These are phyloP conservation scores for Enteromius treurensis DNA, from an alignment of 2,797 vertebrate species.

Conservation along the genomic window DNA sequence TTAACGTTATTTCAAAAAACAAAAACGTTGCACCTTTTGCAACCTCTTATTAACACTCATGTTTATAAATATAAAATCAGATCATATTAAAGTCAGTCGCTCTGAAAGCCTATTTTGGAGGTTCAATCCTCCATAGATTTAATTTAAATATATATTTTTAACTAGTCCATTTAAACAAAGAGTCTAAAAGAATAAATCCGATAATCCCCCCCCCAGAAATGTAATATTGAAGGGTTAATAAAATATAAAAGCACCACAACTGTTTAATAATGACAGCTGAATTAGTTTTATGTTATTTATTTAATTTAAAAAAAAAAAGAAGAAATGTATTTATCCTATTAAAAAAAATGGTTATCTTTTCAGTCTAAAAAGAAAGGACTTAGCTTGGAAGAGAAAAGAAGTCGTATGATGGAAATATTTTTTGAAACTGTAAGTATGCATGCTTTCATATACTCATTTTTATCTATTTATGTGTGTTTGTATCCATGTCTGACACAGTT, in stretches of 20 bases:
- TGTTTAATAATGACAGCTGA: background rate
- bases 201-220: background rate
- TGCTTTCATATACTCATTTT: constrained; percentile 11
- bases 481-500: background rate
- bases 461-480: background rate
- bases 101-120: background rate
- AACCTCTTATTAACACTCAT: background rate
- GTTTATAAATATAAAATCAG: background rate
- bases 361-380: constrained; percentile 97
- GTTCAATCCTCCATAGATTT: background rate
- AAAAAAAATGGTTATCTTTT: background rate
- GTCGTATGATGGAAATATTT: constrained; percentile 98
- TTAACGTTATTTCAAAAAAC: no score
- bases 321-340: background rate
- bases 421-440: constrained; percentile 89
- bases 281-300: background rate
- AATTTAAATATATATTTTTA: background rate
- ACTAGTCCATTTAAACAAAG: background rate
- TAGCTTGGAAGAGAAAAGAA: constrained; percentile 94
- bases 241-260: background rate
- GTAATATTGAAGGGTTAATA: background rate
- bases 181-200: background rate
- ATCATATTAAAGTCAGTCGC: background rate
- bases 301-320: background rate
- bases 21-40: background rate